These are phyloP conservation scores for Neelides sp. DNA, from an alignment of 1,140 invertebrate species.

Conservation along the genomic window DNA sequence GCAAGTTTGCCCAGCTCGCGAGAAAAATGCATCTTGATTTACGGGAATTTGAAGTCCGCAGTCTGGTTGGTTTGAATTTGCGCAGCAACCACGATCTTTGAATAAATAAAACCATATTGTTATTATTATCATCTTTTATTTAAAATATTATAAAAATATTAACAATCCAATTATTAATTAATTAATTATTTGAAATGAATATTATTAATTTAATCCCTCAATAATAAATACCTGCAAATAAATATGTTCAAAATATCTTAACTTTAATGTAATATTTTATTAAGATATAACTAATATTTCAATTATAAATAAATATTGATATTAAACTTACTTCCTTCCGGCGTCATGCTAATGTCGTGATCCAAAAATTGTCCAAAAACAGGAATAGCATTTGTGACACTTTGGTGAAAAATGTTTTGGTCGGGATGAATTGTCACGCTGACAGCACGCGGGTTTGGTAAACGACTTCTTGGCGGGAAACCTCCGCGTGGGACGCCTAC, in stretches of 20 bases:
- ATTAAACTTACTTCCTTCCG: constrained; percentile 17
- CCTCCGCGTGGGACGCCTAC: constrained; percentile 19
- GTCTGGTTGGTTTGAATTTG: constrained; percentile 33
- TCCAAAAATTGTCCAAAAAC: constrained; percentile 51
- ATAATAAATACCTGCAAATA: too few relatives aligned
- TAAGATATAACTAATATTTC: too few relatives aligned
- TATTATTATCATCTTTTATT: constrained; percentile 5
- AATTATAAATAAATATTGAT: too few relatives aligned
- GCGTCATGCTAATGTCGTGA: constrained; percentile 42
- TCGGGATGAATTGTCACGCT: constrained; percentile 36
- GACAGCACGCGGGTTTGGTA: constrained; percentile 37
- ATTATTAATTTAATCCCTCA: too few relatives aligned
- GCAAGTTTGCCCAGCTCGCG: constrained; percentile 35
- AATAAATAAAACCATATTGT: too few relatives aligned
- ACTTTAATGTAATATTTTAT: too few relatives aligned
- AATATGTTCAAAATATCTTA: too few relatives aligned
- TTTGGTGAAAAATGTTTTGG: constrained; percentile 34
- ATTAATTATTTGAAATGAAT: too few relatives aligned
- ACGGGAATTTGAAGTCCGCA: constrained; percentile 33
- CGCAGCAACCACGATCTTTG: constrained; percentile 17
- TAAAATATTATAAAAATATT: too few relatives aligned
- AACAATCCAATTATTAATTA: too few relatives aligned
- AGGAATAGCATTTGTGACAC: constrained; percentile 35
- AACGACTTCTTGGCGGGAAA: not conserved
- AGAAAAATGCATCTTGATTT: constrained; percentile 41